phyloP scores from a whole-genome alignment of 2,797 vertebrate species.

The Characodon lateralis region DNA sequence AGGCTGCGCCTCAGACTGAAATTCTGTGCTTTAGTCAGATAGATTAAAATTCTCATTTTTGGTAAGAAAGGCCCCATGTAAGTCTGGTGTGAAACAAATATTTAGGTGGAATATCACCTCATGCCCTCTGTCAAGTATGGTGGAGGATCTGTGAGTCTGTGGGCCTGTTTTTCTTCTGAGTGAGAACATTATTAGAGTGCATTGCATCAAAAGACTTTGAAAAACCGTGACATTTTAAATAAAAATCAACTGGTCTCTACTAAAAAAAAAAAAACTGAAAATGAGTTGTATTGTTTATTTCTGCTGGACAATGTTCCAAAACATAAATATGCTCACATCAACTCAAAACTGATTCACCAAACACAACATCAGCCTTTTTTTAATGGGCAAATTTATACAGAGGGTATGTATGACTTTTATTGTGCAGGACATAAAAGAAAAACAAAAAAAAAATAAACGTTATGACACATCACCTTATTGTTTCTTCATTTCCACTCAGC shows the following conservation, averaged over 20 bases:
- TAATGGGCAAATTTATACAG: not conserved
- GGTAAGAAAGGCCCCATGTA: not conserved
- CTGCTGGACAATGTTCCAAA: not conserved
- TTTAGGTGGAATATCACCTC: not conserved
- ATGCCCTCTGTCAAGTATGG: not conserved
- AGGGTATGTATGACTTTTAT: not conserved
- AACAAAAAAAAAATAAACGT: not conserved
- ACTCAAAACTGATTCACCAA: no score
- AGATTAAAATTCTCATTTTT: not conserved
- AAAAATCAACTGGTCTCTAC: not conserved
- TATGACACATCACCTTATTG: slow-evolving; percentile 82
- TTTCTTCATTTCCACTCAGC: slow-evolving; percentile 86
- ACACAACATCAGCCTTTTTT: not conserved
- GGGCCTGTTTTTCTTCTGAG: not conserved
- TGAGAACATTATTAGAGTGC: not conserved
- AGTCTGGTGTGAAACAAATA: not conserved
- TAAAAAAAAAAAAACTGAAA: no score
- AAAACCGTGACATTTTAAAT: not conserved
- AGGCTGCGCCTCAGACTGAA: not conserved
- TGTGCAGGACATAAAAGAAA: not conserved
- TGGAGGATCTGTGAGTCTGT: not conserved
- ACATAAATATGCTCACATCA: not conserved
- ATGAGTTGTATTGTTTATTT: not conserved
- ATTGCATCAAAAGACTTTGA: not conserved
- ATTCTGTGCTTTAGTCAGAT: not conserved